Evolutionary conservation across 2,888 invertebrate genomes (phyloP).

Genomic region (Synanthedon formicaeformis): DNA sequence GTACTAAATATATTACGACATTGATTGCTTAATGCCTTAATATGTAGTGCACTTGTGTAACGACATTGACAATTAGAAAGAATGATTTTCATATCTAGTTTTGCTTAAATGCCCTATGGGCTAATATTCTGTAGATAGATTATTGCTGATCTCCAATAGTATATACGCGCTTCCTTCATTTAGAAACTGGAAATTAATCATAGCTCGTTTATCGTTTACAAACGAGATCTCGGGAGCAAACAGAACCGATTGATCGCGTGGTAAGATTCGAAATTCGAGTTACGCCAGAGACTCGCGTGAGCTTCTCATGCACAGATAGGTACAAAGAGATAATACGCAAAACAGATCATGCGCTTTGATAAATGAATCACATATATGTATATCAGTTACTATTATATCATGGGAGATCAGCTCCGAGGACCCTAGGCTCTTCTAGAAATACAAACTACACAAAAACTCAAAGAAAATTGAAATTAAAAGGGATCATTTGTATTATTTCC

Average conservation of each 20-base stretch:
- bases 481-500: no score
- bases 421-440: no score
- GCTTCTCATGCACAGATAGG: constrained; percentile 21
- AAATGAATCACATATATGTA: constrained; percentile 46
- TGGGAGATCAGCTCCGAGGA: constrained; percentile 21
- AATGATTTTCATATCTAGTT: constrained; percentile 9
- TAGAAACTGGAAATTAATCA: constrained; percentile 34
- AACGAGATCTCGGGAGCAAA: constrained; percentile 30
- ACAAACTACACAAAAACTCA: no score
- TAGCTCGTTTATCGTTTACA: constrained; percentile 31
- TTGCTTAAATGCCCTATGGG: background rate
- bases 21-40: no score
- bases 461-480: no score
- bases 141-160: constrained; percentile 1
- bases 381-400: constrained; percentile 50
- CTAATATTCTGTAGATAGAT: background rate
- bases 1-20: no score
- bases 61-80: constrained; percentile 10
- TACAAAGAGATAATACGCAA: constrained; percentile 52
- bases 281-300: constrained; percentile 34
- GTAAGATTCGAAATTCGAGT: constrained; percentile 32
- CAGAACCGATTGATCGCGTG: constrained; percentile 28
- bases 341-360: constrained; percentile 56
- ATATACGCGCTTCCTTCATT: constrained; percentile 14
- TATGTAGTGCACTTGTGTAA: no score